Evolutionary conservation across 2,797 vertebrate genomes (phyloP), one percentile per base, ranked within the genome.

Genomic region (Gymnoscopelus braueri): DNA sequence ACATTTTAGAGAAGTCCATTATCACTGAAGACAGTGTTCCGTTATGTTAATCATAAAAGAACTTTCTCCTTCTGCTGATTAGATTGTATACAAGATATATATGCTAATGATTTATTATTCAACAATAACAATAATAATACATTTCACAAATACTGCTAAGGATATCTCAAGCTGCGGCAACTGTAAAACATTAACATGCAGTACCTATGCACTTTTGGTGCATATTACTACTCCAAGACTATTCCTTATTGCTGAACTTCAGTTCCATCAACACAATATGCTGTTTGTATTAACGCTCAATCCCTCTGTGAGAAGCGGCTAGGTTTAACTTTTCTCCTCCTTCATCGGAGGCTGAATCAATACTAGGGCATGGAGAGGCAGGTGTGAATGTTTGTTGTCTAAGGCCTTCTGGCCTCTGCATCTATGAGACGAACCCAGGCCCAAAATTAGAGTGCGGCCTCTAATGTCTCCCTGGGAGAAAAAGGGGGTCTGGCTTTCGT

Each of bases 401-500:
- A 72, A 77, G 80, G 78, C 80, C 80, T 79, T 54, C 74, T 79
- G 83, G 80, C 81, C 80, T 80, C 69, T 71, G 75, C 74, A 76
- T 83, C 87, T 80, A 77, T 48, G 77, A 82, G 77, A 66, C 80
- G 79, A 81, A 77, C 81, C 69, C 83, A 70, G 81, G 68, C 87
- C 89, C 87, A 90, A 90, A 93, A 89, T 91, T 92, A 93, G 89
- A 88, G 85, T 65, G 81, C 80, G 81, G 88, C 86, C 84, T 86
- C 87, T 82, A 85, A 88, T 84, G 86, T 88, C 80, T 88, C 81
- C 86, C 90, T 88, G 79, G 88, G 88, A 89, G 87, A 90, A 86
- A 91, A 82, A 65, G 85, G 85, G 87, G 84, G 87, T 79, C 92
- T 94, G 93, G 92, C 88, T 92, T 93, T 91, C 76, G 72, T 94